Evolutionary conservation across 2,888 invertebrate genomes (phyloP).

Genomic region (Sisyra terminalis): DNA sequence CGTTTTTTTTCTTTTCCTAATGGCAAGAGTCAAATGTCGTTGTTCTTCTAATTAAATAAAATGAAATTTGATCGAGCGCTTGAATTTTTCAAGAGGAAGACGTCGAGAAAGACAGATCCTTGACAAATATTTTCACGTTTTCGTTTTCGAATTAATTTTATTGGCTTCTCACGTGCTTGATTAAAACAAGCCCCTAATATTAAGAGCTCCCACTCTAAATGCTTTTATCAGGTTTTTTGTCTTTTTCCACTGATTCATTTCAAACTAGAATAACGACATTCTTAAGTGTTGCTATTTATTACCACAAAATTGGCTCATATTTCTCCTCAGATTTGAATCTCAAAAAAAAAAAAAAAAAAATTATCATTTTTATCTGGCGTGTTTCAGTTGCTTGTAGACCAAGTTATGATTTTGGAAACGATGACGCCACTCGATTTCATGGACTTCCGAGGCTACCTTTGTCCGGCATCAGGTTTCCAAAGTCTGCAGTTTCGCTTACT

Average conservation of each 20-base stretch:
- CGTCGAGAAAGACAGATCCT: background rate
- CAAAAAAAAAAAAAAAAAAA: too few species aligned
- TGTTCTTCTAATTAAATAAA: background rate
- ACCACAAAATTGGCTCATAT: too few species aligned
- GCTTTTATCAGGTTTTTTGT: too few species aligned
- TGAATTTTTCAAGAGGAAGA: background rate
- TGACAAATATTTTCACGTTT: background rate
- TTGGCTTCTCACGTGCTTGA: too few species aligned
- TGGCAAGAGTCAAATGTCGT: background rate
- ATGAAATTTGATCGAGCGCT: background rate
- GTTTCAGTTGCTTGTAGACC: slow-evolving; percentile 79
- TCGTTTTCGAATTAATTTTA: too few species aligned
- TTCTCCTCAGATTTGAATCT: too few species aligned
- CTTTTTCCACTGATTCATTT: too few species aligned
- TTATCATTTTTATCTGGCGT: slow-evolving; percentile 1
- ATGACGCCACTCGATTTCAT: slow-evolving; percentile 99
- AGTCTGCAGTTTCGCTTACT: slow-evolving; percentile 89
- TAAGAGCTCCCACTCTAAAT: too few species aligned
- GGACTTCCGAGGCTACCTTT: slow-evolving; percentile 86
- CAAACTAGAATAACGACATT: too few species aligned
- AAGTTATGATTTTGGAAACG: slow-evolving; percentile 93
- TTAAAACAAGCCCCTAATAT: too few species aligned
- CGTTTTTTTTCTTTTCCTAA: slow-evolving; percentile 2
- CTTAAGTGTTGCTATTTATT: too few species aligned
- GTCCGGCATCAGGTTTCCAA: slow-evolving; percentile 96